These are phyloP conservation scores for Stenichneumon culpator DNA, from an alignment of 2,888 invertebrate genomes.

Conservation along the genomic window DNA sequence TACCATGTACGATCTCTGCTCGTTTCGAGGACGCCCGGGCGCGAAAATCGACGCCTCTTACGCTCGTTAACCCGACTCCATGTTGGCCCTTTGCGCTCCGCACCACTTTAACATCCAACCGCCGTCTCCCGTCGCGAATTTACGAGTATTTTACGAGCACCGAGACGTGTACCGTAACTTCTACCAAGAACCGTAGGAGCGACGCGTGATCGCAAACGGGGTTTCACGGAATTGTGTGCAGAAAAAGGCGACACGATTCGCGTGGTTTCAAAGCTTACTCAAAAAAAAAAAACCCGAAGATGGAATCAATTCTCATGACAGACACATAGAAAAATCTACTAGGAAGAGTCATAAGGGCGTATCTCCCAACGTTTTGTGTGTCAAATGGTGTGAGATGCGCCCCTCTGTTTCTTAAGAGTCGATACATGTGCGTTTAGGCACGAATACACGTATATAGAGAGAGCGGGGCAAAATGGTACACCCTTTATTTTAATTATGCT, in stretches of 20 bases:
- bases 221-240: conserved; percentile 27
- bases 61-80: conserved; percentile 64
- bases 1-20: conserved; percentile 12
- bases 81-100: conserved; percentile 48
- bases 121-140: conserved; percentile 46
- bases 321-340: background rate
- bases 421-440: too few relatives aligned
- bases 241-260: conserved; percentile 41
- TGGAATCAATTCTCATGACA: conserved; percentile 28
- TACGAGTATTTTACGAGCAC: conserved; percentile 64
- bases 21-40: conserved; percentile 44
- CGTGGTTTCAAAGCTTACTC: conserved; percentile 13
- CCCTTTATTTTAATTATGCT: too few relatives aligned
- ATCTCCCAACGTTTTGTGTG: too few relatives aligned
- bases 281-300: conserved; percentile 33
- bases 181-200: conserved; percentile 31
- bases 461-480: too few relatives aligned
- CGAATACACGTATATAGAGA: too few relatives aligned
- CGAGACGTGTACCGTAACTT: conserved; percentile 61
- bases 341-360: too few relatives aligned
- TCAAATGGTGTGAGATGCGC: too few relatives aligned
- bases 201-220: conserved; percentile 35
- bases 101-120: conserved; percentile 36
- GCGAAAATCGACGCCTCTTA: conserved; percentile 65
- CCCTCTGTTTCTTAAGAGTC: too few relatives aligned